Evolutionary conservation across 1,140 invertebrate genomes (phyloP).

Genomic region (Cotesia typhae): DNA sequence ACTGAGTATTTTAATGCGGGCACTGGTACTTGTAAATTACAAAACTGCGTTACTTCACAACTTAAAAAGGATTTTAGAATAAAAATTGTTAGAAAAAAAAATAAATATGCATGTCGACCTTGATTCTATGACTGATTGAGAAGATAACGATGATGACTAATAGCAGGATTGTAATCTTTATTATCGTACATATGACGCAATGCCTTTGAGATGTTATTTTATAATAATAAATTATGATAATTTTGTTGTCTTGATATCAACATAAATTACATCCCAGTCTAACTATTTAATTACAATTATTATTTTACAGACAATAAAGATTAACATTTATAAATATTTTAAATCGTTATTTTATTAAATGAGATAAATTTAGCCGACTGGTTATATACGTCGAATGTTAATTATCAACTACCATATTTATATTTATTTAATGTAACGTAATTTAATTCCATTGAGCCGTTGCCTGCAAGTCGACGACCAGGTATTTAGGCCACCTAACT

Average conservation of each 20-base stretch:
- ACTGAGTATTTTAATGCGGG: conserved; percentile 22
- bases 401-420: neutral
- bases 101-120: conserved; percentile 23
- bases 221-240: conserved; percentile 1
- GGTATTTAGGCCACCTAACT: conserved; percentile 34
- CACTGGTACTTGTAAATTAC: neutral
- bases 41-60: neutral
- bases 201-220: conserved; percentile 13
- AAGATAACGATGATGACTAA: conserved; percentile 20
- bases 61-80: neutral
- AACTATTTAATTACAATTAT: too few species aligned
- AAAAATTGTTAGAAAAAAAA: neutral
- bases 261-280: too few species aligned
- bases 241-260: neutral
- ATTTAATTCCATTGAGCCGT: neutral
- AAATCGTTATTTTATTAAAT: neutral
- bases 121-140: conserved; percentile 21
- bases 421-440: neutral
- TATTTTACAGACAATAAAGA: too few species aligned
- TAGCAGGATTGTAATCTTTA: conserved; percentile 32
- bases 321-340: too few species aligned
- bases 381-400: neutral
- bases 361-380: neutral
- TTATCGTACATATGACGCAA: conserved; percentile 32
- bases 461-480: conserved; percentile 8